Evolutionary conservation across 1,140 invertebrate species (phyloP).

Genomic region (Hylaeus volcanicus): DNA sequence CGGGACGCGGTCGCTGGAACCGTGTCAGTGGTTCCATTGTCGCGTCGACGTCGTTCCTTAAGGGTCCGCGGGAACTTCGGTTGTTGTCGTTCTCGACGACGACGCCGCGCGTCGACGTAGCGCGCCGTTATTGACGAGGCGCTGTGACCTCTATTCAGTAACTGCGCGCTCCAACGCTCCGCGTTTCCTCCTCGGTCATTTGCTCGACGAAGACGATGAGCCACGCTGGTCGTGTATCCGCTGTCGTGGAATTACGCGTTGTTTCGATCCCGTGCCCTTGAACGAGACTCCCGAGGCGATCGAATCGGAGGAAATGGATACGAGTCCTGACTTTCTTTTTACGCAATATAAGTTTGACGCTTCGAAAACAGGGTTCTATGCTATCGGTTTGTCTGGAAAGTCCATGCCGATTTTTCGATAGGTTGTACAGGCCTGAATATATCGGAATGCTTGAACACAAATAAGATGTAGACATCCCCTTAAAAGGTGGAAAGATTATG

Average conservation of each 20-base stretch:
- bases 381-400: too few relatives aligned
- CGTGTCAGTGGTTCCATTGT: slow-evolving; percentile 62
- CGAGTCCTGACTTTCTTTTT: too few relatives aligned
- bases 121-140: slow-evolving; percentile 64
- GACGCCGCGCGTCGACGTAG: slow-evolving; percentile 56
- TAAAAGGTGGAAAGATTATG: too few relatives aligned
- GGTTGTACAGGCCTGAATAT: too few relatives aligned
- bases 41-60: slow-evolving; percentile 39
- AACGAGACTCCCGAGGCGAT: background rate
- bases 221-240: slow-evolving; percentile 7
- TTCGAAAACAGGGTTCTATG: too few relatives aligned
- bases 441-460: too few relatives aligned
- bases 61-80: slow-evolving; percentile 26
- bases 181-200: background rate
- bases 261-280: slow-evolving; percentile 34
- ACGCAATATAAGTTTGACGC: too few relatives aligned
- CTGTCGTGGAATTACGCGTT: slow-evolving; percentile 9
- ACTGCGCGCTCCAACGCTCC: slow-evolving; percentile 55
- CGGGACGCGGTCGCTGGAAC: slow-evolving; percentile 27
- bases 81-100: slow-evolving; percentile 29
- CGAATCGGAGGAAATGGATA: too few relatives aligned
- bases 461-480: too few relatives aligned
- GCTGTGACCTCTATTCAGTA: slow-evolving; percentile 66
- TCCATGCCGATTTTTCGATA: too few relatives aligned
- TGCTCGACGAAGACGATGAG: slow-evolving; percentile 13